phyloP scores from a whole-genome alignment of 2,888 invertebrate genomes.

The Drosophila eohydei region DNA sequence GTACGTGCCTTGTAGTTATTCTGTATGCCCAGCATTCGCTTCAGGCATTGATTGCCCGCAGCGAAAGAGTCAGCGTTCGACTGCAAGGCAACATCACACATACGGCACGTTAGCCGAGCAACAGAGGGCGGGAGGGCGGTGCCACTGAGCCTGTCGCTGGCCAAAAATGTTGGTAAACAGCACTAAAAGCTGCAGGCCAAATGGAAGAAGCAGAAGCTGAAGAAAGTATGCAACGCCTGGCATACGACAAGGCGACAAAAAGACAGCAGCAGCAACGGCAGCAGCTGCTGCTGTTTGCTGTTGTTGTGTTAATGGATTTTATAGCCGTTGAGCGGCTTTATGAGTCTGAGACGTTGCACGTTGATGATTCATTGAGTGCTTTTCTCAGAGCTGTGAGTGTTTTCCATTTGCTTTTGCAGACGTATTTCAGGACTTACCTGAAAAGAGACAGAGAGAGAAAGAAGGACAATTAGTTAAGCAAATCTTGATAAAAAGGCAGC shows the following conservation, averaged over 20 bases:
- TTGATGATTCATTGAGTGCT: conserved; percentile 51
- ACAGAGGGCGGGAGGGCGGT: background rate
- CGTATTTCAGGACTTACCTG: conserved; percentile 53
- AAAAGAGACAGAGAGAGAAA: conserved; percentile 36
- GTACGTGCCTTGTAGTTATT: conserved; percentile 3
- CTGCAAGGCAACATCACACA: conserved; percentile 17
- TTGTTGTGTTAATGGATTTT: conserved; percentile 42
- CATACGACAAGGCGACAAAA: conserved; percentile 41
- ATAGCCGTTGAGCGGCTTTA: conserved; percentile 45
- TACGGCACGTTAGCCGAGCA: conserved; percentile 14
- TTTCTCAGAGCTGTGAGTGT: conserved; percentile 9
- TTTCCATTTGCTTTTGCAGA: conserved; percentile 4
- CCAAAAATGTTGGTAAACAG: conserved; percentile 36
- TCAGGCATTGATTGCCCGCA: conserved; percentile 59
- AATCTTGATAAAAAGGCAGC: conserved; percentile 1
- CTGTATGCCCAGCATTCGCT: conserved; percentile 24
- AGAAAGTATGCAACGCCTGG: conserved; percentile 19
- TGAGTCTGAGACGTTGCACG: conserved; percentile 20
- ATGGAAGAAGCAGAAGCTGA: background rate
- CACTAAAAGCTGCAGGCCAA: conserved; percentile 48
- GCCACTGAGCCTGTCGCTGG: background rate
- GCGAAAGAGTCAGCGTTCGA: conserved; percentile 32
- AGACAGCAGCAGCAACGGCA: conserved; percentile 7
- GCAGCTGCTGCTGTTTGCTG: conserved; percentile 12
- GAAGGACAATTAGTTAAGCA: conserved; percentile 42